A percentile compares a stretch with the other conserved stretches of the same genome.
Evolutionary conservation across 2,113 vertebrate species (phyloP).

Genomic region (Oxygymnocypris stewartii): DNA sequence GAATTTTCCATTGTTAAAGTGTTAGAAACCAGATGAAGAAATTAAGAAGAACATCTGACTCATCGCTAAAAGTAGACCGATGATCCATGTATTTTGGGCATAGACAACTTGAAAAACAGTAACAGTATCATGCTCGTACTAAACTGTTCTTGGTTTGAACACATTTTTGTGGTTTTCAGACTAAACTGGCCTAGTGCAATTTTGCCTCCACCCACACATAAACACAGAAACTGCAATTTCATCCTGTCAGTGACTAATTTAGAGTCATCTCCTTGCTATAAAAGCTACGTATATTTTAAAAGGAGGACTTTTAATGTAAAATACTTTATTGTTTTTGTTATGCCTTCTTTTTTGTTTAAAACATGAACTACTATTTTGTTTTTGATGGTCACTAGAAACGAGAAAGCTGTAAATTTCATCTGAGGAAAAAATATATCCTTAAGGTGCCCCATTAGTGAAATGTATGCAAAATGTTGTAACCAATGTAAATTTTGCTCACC

Average conservation of each 20-base stretch:
- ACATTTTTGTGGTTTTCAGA: slow-evolving; percentile 69
- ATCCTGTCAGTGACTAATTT: slow-evolving; percentile 36
- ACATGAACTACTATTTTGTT: too few relatives aligned
- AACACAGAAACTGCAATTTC: slow-evolving; percentile 48
- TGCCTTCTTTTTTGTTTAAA: too few relatives aligned
- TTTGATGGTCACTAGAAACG: too few relatives aligned
- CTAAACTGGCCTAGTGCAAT: slow-evolving; percentile 67
- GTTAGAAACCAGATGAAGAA: not conserved
- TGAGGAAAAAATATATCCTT: not conserved
- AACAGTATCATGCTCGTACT: not conserved
- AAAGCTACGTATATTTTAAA: not conserved
- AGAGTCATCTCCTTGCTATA: not conserved
- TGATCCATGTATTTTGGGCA: not conserved
- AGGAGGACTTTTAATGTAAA: not conserved
- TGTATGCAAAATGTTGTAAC: not conserved
- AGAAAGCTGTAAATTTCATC: too few relatives aligned
- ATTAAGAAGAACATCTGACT: not conserved
- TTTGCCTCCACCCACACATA: slow-evolving; percentile 69
- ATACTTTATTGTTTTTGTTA: too few relatives aligned
- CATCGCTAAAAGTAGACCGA: not conserved
- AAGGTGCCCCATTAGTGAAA: not conserved
- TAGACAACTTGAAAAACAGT: not conserved
- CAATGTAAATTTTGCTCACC: not conserved
- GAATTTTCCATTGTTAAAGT: not conserved
- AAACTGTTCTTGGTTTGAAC: slow-evolving; percentile 42